A percentile compares a stretch with the other conserved stretches of the same genome.
These are phyloP conservation scores for Neoascia interrupta DNA, from an alignment of 2,888 invertebrate genomes.

Conservation along the genomic window DNA sequence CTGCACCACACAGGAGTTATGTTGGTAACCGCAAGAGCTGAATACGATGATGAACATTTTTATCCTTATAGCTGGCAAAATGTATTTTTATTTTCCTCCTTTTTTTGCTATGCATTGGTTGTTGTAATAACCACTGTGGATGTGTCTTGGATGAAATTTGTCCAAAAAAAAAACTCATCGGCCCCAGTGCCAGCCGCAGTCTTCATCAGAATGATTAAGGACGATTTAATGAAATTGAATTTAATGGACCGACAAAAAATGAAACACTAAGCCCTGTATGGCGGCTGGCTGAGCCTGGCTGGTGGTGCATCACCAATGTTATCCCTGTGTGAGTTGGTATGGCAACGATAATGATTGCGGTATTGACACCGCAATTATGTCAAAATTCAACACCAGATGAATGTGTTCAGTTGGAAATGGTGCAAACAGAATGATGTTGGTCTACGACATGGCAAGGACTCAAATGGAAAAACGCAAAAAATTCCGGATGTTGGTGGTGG, in stretches of 20 bases:
- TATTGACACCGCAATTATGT: slow-evolving; percentile 36
- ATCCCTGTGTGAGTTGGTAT: not conserved
- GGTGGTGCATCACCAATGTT: too few relatives aligned
- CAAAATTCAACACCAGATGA: slow-evolving; percentile 42
- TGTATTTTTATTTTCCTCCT: slow-evolving; percentile 8
- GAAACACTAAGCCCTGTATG: slow-evolving; percentile 28
- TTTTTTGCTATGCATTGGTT: slow-evolving; percentile 17
- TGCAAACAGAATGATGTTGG: slow-evolving; percentile 9
- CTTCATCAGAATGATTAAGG: slow-evolving; percentile 46
- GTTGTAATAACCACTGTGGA: slow-evolving; percentile 21
- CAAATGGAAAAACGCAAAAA: not conserved
- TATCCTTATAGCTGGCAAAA: slow-evolving; percentile 5
- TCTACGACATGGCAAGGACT: not conserved
- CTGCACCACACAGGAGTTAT: slow-evolving; percentile 49
- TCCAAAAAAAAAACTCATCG: slow-evolving; percentile 18
- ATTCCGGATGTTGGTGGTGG: slow-evolving; percentile 6
- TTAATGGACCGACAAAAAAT: slow-evolving; percentile 54
- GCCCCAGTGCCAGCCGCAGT: not conserved
- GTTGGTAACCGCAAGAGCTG: slow-evolving; percentile 45
- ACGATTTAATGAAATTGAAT: slow-evolving; percentile 66
- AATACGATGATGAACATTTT: slow-evolving; percentile 43
- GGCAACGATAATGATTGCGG: slow-evolving; percentile 46
- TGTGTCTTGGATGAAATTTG: slow-evolving; percentile 14
- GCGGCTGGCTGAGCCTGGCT: slow-evolving; percentile 5
- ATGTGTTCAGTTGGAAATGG: slow-evolving; percentile 35